Conservation (phyloP, 2,113 vertebrate genomes). For the Cairina moschata region DNA sequence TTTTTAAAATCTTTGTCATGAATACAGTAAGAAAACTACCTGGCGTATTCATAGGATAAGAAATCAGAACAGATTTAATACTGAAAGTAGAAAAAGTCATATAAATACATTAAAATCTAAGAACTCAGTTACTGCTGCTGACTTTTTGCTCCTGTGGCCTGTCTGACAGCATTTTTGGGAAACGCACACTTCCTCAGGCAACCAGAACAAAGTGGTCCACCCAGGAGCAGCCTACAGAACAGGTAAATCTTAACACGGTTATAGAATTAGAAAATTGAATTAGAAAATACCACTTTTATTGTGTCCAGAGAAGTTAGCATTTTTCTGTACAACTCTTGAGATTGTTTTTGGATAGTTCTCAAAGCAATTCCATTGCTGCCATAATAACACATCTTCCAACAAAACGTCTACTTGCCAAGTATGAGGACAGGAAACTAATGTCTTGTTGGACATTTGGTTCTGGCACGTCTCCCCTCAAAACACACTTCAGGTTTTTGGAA, state of each 20-base stretch:
- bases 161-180: not conserved
- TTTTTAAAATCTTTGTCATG: not conserved
- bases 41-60: not conserved
- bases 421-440: conserved; percentile 27
- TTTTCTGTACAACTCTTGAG: conserved; percentile 5
- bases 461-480: not conserved
- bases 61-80: not conserved
- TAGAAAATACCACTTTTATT: not conserved
- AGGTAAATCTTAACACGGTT: not conserved
- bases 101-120: not conserved
- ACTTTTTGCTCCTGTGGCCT: not conserved
- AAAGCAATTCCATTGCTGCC: conserved; percentile 40
- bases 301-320: not conserved
- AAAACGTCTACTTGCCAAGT: conserved; percentile 6
- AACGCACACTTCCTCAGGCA: not conserved
- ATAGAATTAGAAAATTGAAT: conserved; percentile 22
- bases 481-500: not conserved
- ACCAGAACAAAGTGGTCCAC: not conserved
- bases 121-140: not conserved
- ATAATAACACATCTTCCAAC: conserved; percentile 31
- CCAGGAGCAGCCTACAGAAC: not conserved
- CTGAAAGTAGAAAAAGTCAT: not conserved
- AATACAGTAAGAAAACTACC: not conserved
- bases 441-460: not conserved
- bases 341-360: conserved; percentile 45